phyloP scores from a whole-genome alignment of 2,797 vertebrate species.

The Amblyraja radiata region DNA sequence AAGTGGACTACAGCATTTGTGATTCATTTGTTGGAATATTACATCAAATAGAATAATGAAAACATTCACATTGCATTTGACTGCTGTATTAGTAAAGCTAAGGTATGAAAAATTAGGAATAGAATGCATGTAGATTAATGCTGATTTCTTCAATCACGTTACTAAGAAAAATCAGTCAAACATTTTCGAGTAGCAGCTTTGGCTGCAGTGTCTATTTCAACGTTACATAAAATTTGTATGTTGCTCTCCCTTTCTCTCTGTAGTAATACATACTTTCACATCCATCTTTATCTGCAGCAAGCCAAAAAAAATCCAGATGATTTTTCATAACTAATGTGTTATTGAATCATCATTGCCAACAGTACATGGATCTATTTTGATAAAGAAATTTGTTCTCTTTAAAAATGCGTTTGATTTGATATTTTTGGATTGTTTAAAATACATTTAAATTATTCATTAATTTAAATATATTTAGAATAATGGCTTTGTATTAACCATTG shows the following conservation, averaged over 20 bases:
- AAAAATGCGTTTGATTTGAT: no score
- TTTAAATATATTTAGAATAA: no score
- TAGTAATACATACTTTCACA: background rate
- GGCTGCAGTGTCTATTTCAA: background rate
- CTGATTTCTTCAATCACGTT: slow-evolving; percentile 1
- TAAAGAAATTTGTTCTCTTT: background rate
- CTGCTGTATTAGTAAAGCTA: background rate
- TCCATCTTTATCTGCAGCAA: background rate
- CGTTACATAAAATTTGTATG: background rate
- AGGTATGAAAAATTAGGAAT: background rate
- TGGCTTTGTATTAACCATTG: background rate
- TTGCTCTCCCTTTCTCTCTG: background rate
- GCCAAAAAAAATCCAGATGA: background rate
- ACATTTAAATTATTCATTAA: no score
- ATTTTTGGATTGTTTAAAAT: no score
- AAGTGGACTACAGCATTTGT: background rate
- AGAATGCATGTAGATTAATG: slow-evolving; percentile 7
- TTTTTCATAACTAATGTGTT: background rate
- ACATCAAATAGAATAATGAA: background rate
- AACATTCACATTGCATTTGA: background rate
- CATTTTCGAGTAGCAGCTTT: background rate
- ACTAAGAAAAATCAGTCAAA: background rate
- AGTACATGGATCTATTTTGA: background rate
- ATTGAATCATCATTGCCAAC: background rate
- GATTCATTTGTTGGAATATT: background rate